Evolutionary conservation across 2,797 vertebrate genomes (phyloP), one percentile per base, ranked within the genome.

Genomic region (Mus spretus): DNA sequence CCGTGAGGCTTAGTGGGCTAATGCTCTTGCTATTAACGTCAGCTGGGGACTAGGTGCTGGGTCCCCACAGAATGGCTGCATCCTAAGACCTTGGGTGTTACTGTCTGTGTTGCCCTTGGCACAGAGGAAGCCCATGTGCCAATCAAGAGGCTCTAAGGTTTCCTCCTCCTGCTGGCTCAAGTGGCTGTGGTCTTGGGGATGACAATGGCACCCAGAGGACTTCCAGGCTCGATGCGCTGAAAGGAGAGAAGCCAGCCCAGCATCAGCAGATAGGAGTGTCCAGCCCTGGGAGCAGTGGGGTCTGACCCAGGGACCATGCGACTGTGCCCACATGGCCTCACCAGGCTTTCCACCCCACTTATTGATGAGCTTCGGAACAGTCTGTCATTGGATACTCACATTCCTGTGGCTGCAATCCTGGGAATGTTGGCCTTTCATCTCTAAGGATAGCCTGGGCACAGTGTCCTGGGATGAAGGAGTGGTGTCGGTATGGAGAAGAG

Each of bases 1-100:
- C 84, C 53, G 3, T 61, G 63, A 96, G 94, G 89, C 96, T 96
- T 97, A 97, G 87, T 11, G 37, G 94, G 91, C 93, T 97, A 96
- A 95, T 95, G 77, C 90, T 22, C 0, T 53, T 63, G 87, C 95
- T 88, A 24, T 96, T 96, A 92, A 92, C 77, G 86, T 96, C 85
- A 91, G 84, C 40, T 11, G 82, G 81, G 50, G n/a, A 50, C 31
- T 19, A 67, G 83, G 83, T 50, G 63, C 47, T n/a, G 20, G 63
- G 44, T 67, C 83, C 83, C 63, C 19, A 83, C 78, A 14, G 83
- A 70, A 81, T 24, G 47, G 72, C 31, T 53, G 34, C 67, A 53
- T 53, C 37, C 0, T 59, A 84, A 88, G 84, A 95, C 53, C 63
- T 77, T 31, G 47, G 78, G 70, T 11, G 12, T 74, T 63, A 81